phyloP scores from a whole-genome alignment of 1,140 invertebrate species.

The Druon quercuslanigerum region DNA sequence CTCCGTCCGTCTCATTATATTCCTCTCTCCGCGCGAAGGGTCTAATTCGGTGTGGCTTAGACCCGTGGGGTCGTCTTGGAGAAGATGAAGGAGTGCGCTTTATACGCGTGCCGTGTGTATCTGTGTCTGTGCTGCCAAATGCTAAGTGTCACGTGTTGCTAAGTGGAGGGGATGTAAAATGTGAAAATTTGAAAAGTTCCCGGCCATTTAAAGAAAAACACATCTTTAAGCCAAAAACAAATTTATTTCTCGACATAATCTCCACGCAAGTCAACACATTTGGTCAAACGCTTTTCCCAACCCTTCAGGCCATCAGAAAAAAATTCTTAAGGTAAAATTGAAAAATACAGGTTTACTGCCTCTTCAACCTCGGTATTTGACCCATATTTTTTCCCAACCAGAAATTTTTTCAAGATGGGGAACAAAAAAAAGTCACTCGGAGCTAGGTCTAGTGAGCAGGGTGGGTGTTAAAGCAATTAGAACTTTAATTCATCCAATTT shows the following conservation, averaged over 20 bases:
- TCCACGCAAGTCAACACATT: too few species aligned
- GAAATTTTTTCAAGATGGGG: slow-evolving; percentile 40
- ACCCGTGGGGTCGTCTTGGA: too few species aligned
- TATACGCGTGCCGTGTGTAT: too few species aligned
- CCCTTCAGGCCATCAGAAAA: slow-evolving; percentile 36
- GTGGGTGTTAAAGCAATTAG: too few species aligned
- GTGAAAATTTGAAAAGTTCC: slow-evolving; percentile 29
- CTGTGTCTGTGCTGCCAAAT: too few species aligned
- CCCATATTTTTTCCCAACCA: slow-evolving; percentile 39
- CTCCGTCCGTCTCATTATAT: too few species aligned
- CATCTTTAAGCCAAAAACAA: neutral
- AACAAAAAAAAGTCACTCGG: slow-evolving; percentile 65
- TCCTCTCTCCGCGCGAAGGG: too few species aligned
- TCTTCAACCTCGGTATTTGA: too few species aligned
- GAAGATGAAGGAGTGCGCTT: too few species aligned
- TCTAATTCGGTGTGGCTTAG: too few species aligned
- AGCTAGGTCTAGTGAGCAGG: slow-evolving; percentile 71
- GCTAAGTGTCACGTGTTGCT: too few species aligned
- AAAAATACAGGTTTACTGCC: slow-evolving; percentile 42
- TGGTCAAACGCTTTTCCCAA: slow-evolving; percentile 11
- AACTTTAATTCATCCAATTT: slow-evolving; percentile 65
- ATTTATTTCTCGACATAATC: slow-evolving; percentile 16
- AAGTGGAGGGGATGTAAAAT: too few species aligned
- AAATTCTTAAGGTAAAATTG: neutral
- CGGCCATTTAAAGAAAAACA: slow-evolving; percentile 8